Evolutionary conservation across 1,140 invertebrate genomes (phyloP), one percentile per base, ranked within the genome.

Genomic region (Acromyrmex charruanus): DNA sequence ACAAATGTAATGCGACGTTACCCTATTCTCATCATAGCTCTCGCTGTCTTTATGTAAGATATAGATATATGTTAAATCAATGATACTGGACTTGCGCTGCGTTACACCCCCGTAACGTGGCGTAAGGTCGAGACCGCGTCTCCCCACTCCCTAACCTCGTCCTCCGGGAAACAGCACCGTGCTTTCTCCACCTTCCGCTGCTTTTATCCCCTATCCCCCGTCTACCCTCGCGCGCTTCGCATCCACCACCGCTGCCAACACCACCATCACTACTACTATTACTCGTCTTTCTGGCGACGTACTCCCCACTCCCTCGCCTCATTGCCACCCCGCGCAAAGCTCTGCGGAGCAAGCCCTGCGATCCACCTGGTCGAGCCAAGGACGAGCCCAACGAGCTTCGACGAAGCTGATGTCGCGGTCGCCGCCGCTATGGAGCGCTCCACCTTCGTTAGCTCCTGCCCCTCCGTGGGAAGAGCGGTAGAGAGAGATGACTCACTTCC

Each of bases 41-140:
- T 82, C 31, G 65, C 77, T 81, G 69, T 72, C 84, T 89, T 91
- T 91, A 77, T 77, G 86, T 85, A 86, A 89, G 89, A 89, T 89
- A 88, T 88, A 92, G 87, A 92, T 87, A 81, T 88, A 87, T 82
- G 92, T 94, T 94, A 94, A 95, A 95, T 95, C 94, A 95, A 95
- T 95, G 94, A 95, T 94, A 91, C 91, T 87, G 94, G 85, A 94
- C 92, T 93, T 95, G 94, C 94, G 94, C 94, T 86, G 58, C 90
- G 77, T 91, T 87, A 87, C 87, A 77, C 85, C 65, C 88, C 87
- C 89, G 77, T 88, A 66, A 79, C 85, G 87, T 61, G 65, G 58
- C 77, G 65, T 77, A 72, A 87, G 77, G 66, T 91, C 88, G 89
- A 74, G 90, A 89, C 80, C 39, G 61, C 25, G 65, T 18, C 18